Conservation (phyloP, 2,888 invertebrate genomes). For the Tenthredo mesomela region DNA sequence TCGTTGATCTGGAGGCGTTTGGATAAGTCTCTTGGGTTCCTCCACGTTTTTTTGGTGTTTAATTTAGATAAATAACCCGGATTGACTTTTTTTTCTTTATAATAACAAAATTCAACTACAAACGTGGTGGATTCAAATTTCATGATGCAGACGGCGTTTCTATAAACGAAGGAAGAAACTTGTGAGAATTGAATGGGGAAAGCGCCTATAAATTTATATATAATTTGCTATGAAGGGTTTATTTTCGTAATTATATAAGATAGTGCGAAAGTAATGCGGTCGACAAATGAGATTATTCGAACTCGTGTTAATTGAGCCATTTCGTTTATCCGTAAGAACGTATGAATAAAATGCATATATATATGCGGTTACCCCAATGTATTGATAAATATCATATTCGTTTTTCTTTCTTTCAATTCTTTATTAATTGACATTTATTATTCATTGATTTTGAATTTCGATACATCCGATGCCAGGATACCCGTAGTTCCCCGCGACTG, state of each 20-base stretch:
- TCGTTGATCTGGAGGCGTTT: not conserved
- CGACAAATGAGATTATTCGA: not conserved
- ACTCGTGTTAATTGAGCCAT: not conserved
- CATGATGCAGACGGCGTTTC: not conserved
- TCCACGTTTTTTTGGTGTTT: not conserved
- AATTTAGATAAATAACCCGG: not conserved
- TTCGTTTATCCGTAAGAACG: not conserved
- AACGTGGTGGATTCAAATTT: not conserved
- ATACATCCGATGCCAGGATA: constrained; percentile 10
- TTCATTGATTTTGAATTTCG: constrained; percentile 5
- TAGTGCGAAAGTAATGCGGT: not conserved
- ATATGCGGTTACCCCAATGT: not conserved
- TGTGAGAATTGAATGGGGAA: not conserved
- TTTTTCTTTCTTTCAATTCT: constrained; percentile 10
- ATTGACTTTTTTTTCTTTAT: not conserved
- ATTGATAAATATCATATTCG: not conserved
- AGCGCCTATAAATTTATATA: not conserved
- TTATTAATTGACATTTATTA: constrained; percentile 6
- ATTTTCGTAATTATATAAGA: not conserved
- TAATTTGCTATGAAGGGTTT: not conserved
- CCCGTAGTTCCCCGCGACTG: constrained; percentile 14
- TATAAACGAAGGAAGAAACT: not conserved
- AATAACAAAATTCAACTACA: not conserved
- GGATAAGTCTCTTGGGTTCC: not conserved
- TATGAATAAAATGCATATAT: not conserved